These are phyloP conservation scores for Ptychoptera contaminata DNA, from an alignment of 2,888 invertebrate genomes.

Conservation along the genomic window DNA sequence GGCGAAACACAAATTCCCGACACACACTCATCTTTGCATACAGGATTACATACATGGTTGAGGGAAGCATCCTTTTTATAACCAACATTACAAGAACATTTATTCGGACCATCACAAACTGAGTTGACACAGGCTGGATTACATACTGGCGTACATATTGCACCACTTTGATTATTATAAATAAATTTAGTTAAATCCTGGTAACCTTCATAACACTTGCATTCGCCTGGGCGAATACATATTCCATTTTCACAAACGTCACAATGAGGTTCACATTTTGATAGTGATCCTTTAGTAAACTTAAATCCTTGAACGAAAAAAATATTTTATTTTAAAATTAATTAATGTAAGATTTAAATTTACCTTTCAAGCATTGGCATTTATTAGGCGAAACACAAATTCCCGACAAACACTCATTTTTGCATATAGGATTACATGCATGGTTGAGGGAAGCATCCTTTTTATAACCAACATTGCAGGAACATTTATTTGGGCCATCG, in stretches of 20 bases:
- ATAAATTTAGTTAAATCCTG: too few relatives aligned
- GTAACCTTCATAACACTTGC: constrained; percentile 40
- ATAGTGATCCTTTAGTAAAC: not conserved
- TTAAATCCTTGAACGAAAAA: not conserved
- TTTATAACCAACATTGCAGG: constrained; percentile 18
- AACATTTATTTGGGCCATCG: constrained; percentile 20
- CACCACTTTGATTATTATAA: not conserved
- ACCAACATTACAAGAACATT: constrained; percentile 20
- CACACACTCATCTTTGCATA: not conserved
- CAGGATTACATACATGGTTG: not conserved
- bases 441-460: constrained; percentile 1
- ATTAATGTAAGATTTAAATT: not conserved
- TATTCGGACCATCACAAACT: constrained; percentile 19
- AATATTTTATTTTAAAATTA: too few relatives aligned
- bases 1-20: not conserved
- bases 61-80: constrained; percentile 11
- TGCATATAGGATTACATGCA: not conserved
- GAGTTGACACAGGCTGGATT: constrained; percentile 3
- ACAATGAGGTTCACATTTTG: constrained; percentile 28
- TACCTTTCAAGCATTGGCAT: not conserved
- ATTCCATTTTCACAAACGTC: constrained; percentile 33
- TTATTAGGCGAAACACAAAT: not conserved
- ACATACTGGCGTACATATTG: constrained; percentile 4
- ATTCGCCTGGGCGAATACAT: constrained; percentile 42
- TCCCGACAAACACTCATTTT: not conserved